Percentiles rank a stretch among this genome's conserved stretches.
Evolutionary conservation across 2,888 invertebrate genomes (phyloP).

Genomic region (Argynnis bischoffii): DNA sequence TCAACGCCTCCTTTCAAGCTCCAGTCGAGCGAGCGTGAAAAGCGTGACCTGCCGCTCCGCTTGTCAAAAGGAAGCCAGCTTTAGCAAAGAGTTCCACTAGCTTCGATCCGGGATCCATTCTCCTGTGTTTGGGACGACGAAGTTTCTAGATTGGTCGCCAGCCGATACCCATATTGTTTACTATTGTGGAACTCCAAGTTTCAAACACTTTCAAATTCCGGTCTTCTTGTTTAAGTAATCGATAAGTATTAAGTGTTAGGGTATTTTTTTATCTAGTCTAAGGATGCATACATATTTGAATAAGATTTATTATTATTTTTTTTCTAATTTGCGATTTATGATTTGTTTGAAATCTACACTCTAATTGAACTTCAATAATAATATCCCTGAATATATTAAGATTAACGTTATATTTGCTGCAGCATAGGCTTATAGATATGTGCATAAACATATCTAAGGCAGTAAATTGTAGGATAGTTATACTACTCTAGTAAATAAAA

Average conservation of each 20-base stretch:
- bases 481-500: not conserved
- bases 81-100: constrained; percentile 45
- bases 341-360: no score
- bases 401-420: no score
- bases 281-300: no score
- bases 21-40: constrained; percentile 35
- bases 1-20: constrained; percentile 33
- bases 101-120: constrained; percentile 43
- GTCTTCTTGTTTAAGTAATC: constrained; percentile 7
- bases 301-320: no score
- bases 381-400: no score
- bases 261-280: no score
- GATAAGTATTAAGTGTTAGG: not conserved
- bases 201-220: constrained; percentile 26
- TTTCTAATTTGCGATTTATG: no score
- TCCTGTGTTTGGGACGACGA: constrained; percentile 45
- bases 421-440: not conserved
- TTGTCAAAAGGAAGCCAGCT: constrained; percentile 49
- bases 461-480: no score
- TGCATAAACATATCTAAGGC: not conserved
- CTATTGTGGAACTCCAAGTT: constrained; percentile 35
- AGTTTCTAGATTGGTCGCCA: constrained; percentile 44
- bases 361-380: no score
- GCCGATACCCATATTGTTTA: constrained; percentile 42
- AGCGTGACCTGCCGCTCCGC: constrained; percentile 42